Evolutionary conservation across 2,888 invertebrate genomes (phyloP).

Genomic region (Cephalotes varians): DNA sequence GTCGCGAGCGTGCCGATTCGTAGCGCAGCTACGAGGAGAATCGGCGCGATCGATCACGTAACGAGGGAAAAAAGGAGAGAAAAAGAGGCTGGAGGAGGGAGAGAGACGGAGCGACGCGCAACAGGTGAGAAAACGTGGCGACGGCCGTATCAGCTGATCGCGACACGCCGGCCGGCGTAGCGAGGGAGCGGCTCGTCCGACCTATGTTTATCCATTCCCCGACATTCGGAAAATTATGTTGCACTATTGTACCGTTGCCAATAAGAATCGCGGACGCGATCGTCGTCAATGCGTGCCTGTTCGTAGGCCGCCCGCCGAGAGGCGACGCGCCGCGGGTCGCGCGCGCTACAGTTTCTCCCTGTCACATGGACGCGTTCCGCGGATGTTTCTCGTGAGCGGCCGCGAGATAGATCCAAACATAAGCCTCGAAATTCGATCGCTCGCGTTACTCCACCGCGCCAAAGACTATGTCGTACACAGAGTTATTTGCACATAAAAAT

Average conservation of each 20-base stretch:
- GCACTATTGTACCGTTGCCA: too few species aligned
- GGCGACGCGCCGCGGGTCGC: background rate
- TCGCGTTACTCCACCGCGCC: background rate
- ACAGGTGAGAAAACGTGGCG: constrained; percentile 45
- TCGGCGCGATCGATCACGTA: background rate
- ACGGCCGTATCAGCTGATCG: constrained; percentile 41
- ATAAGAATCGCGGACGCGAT: background rate
- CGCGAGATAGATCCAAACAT: background rate
- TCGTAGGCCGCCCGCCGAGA: background rate
- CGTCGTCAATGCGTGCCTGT: too few species aligned
- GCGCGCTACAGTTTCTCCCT: background rate
- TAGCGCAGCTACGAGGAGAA: background rate
- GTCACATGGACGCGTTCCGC: background rate
- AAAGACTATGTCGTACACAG: background rate
- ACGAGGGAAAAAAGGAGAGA: background rate
- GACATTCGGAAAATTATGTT: background rate
- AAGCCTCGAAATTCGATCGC: background rate
- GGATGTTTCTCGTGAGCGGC: background rate
- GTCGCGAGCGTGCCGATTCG: background rate
- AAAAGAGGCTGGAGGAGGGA: background rate
- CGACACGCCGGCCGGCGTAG: background rate
- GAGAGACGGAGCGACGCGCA: constrained; percentile 19
- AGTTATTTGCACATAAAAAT: background rate
- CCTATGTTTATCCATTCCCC: background rate
- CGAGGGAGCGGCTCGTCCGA: background rate